Percentiles rank a stretch among this genome's conserved stretches.
Conservation (phyloP, 2,888 invertebrate species). For the Mechanitis mazaeus region DNA sequence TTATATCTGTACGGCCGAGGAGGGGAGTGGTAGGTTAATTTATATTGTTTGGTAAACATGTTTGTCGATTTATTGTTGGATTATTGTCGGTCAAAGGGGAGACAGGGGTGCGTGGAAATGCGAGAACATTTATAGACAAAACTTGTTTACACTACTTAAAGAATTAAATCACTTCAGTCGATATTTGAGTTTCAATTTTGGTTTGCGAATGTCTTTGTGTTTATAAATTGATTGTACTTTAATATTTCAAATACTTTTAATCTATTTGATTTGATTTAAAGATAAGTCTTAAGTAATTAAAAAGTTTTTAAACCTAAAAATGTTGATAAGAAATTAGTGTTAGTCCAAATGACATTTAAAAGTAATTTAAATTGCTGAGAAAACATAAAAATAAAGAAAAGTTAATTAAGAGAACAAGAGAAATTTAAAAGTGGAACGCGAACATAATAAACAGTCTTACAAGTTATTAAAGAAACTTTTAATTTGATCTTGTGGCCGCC, state of each 20-base stretch:
- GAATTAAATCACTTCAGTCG: constrained; percentile 63
- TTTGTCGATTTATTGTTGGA: constrained; percentile 47
- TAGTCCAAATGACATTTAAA: no score
- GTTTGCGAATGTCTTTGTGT: constrained; percentile 13
- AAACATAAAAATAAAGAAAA: background rate
- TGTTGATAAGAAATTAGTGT: no score
- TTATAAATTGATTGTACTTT: background rate
- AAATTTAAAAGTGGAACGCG: constrained; percentile 41
- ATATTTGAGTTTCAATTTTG: constrained; percentile 43
- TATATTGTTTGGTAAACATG: constrained; percentile 41
- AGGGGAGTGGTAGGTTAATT: constrained; percentile 36
- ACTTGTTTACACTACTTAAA: constrained; percentile 72
- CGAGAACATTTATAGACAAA: constrained; percentile 49
- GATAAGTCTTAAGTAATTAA: no score
- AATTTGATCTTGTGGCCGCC: constrained; percentile 58
- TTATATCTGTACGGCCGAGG: constrained; percentile 30
- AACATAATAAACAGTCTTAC: constrained; percentile 44
- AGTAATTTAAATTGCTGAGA: no score
- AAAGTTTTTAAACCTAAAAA: no score
- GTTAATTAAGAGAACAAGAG: constrained; percentile 30
- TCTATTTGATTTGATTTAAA: background rate
- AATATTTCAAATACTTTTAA: constrained; percentile 18
- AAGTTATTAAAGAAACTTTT: constrained; percentile 66
- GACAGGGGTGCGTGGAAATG: constrained; percentile 41
- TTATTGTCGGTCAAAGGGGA: constrained; percentile 39